These are phyloP conservation scores for Labroides dimidiatus DNA, from an alignment of 2,797 vertebrate species.

Conservation along the genomic window DNA sequence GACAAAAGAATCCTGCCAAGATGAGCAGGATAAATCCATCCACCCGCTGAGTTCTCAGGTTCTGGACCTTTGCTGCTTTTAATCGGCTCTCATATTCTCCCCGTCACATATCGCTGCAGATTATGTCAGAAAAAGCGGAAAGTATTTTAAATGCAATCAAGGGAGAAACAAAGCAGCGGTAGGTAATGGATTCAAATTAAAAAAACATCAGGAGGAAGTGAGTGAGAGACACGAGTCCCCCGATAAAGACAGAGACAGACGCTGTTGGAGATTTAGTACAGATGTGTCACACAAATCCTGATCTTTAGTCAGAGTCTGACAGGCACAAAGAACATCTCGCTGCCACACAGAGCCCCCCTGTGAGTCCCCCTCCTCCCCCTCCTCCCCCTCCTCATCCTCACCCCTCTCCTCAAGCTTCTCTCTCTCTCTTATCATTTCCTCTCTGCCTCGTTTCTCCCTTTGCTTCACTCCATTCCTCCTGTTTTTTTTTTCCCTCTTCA, in stretches of 20 bases:
- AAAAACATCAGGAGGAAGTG: conserved; percentile 11
- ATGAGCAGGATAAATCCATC: conserved; percentile 22
- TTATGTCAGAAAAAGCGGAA: conserved; percentile 36
- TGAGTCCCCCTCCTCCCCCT: conserved; percentile 44
- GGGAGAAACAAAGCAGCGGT: conserved; percentile 6
- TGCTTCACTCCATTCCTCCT: conserved; percentile 55
- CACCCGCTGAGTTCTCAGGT: neutral
- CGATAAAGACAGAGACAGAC: conserved; percentile 69
- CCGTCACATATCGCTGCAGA: conserved; percentile 27
- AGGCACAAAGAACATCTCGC: conserved; percentile 72
- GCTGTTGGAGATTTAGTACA: conserved; percentile 78
- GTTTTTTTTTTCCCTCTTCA: conserved; percentile 39
- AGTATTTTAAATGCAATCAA: conserved; percentile 8
- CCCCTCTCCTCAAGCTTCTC: conserved; percentile 31
- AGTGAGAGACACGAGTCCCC: conserved; percentile 49
- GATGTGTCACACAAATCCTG: conserved; percentile 83
- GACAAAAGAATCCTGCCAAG: conserved; percentile 7
- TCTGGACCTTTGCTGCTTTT: conserved; percentile 32
- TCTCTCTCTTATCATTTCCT: conserved; percentile 46
- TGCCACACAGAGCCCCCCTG: conserved; percentile 37
- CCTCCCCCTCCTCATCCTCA: conserved; percentile 25
- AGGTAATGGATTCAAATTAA: conserved; percentile 16
- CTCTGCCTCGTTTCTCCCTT: conserved; percentile 61
- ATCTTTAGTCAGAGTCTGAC: conserved; percentile 82
- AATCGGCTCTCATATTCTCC: conserved; percentile 15